Percentiles rank a stretch among this genome's conserved stretches.
phyloP scores from a whole-genome alignment of 1,140 invertebrate species.

The Pseudomyrmex sp. region DNA sequence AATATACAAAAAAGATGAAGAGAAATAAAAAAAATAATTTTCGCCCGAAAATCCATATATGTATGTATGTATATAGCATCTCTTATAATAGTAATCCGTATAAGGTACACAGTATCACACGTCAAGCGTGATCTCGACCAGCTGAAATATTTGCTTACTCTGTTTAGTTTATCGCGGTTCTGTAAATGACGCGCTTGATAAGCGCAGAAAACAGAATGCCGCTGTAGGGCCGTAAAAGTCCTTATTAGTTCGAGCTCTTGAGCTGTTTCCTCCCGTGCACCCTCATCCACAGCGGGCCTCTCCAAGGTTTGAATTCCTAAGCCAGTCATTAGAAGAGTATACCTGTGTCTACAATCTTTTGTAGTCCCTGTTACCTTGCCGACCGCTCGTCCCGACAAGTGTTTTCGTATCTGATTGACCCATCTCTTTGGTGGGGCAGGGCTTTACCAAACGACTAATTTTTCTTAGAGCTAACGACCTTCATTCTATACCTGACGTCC shows the following conservation, averaged over 20 bases:
- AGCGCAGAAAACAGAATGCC: neutral
- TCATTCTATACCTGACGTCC: slow-evolving; percentile 69
- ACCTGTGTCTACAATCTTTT: slow-evolving; percentile 79
- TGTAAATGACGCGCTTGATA: neutral
- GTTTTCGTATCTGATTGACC: slow-evolving; percentile 84
- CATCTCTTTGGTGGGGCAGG: slow-evolving; percentile 73
- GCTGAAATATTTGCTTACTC: neutral
- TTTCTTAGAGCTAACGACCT: slow-evolving; percentile 81
- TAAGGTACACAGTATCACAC: too few relatives aligned
- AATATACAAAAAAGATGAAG: too few relatives aligned
- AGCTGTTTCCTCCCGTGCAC: too few relatives aligned
- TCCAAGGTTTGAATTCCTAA: slow-evolving; percentile 70
- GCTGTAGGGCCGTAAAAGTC: neutral
- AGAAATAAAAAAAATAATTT: too few relatives aligned
- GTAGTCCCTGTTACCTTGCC: slow-evolving; percentile 74
- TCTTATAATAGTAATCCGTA: neutral
- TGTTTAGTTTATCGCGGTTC: too few relatives aligned
- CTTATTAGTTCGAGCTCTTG: slow-evolving; percentile 26
- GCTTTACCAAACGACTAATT: slow-evolving; percentile 80
- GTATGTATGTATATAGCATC: neutral
- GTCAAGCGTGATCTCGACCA: neutral
- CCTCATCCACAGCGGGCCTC: neutral
- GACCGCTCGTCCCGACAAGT: slow-evolving; percentile 73
- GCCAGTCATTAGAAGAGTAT: slow-evolving; percentile 80
- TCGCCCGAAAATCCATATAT: too few relatives aligned